Evolutionary conservation across 2,888 invertebrate genomes (phyloP), one percentile per base, ranked within the genome.

Genomic region (Synanthedon tipuliformis): DNA sequence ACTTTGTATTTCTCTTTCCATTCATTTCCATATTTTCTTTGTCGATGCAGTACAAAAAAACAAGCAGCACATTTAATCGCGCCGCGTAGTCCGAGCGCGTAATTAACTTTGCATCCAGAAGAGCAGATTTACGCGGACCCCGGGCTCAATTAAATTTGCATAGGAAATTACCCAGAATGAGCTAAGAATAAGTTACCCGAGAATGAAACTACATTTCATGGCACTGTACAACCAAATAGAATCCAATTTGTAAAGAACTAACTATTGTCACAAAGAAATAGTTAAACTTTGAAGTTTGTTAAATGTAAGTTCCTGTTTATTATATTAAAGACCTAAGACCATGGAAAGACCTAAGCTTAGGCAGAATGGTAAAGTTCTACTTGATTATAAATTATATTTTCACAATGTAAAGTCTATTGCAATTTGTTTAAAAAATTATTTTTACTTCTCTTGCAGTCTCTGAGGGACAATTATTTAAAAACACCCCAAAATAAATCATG

Each of bases 91-190:
- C 73, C 71, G 64, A 65, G 70, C 69, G 73, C 74, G 80, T 87
- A 87, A 87, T 87, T 86, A 87, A 86, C 83, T 86, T 82, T 79
- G 78, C 81, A 78, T 74, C 71, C 64, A 77, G 73, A 77, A 65
- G 66, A 78, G 76, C 71, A 73, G 81, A 87, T 87, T 87, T 87
- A 87, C 85, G 80, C 73, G 81, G 75, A 80, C 79, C 76, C 66
- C 71, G 83, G 83, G 85, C 73, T 82, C 85, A 85, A 85, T 87
- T 85, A 87, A 84, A 85, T 87, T 86, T 87, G 85, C 86, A 87
- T 87, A 85, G 85, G 81, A 84, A 84, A 87, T 86, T 84, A 84
- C 77, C 81, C 73, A 67, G 79, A 78, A 81, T 78, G 69, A 76
- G 75, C 81, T 77, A 83, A 83, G 84, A 82, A 81, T 82, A 83